A percentile compares a stretch with the other conserved stretches of the same genome.
phyloP scores from a whole-genome alignment of 2,113 vertebrate species.

The Numida meleagris region DNA sequence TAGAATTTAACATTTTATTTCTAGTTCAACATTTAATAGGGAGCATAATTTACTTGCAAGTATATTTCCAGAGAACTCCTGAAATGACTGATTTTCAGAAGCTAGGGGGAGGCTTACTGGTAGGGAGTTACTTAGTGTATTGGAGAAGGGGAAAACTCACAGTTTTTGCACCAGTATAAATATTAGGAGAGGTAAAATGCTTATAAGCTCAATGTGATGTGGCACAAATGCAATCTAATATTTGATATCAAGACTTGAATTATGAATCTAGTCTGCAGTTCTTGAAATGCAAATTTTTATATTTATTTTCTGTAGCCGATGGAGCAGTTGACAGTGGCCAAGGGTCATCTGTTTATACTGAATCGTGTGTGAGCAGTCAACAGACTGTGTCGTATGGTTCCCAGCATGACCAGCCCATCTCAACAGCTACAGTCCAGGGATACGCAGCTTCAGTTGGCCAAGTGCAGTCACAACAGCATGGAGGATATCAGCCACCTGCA shows the following conservation, averaged over 20 bases:
- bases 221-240: not conserved
- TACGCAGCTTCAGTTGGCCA: conserved; percentile 74
- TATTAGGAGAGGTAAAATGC: not conserved
- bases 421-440: conserved; percentile 73
- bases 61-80: not conserved
- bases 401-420: conserved; percentile 80
- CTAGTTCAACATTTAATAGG: not conserved
- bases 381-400: conserved; percentile 88
- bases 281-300: not conserved
- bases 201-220: not conserved
- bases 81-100: not conserved
- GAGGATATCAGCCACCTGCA: conserved; percentile 81
- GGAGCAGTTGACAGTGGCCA: conserved; percentile 91
- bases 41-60: not conserved
- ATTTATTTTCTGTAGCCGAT: conserved; percentile 79
- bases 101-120: not conserved
- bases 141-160: not conserved
- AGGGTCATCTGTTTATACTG: conserved; percentile 90
- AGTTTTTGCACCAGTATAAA: not conserved
- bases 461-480: conserved; percentile 77
- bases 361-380: conserved; percentile 86
- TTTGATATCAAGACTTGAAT: not conserved
- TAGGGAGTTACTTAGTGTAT: not conserved
- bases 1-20: not conserved
- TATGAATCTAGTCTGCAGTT: not conserved